phyloP scores from a whole-genome alignment of 2,113 vertebrate species.

The Hypanus sabinus region DNA sequence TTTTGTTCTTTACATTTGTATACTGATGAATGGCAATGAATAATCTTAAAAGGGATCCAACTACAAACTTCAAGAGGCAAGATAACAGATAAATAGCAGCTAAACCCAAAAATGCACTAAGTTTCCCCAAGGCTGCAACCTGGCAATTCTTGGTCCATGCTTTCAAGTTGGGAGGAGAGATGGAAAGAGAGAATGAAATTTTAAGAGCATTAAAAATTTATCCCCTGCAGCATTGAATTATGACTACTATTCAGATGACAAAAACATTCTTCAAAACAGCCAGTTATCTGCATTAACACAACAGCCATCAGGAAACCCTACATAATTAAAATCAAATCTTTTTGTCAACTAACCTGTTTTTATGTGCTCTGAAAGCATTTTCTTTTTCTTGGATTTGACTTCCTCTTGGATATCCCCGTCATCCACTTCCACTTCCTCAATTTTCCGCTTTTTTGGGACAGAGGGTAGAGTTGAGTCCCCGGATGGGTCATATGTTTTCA shows the following conservation, averaged over 20 bases:
- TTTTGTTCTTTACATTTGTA: too few species aligned
- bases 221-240: too few species aligned
- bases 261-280: too few species aligned
- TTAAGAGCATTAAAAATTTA: too few species aligned
- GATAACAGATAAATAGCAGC: not conserved
- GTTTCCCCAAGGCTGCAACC: too few species aligned
- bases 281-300: not conserved
- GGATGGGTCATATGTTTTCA: constrained; percentile 83
- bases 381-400: constrained; percentile 75
- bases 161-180: too few species aligned
- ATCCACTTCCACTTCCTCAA: constrained; percentile 71
- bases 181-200: too few species aligned
- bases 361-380: constrained; percentile 50
- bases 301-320: not conserved
- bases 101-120: too few species aligned
- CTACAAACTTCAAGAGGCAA: not conserved
- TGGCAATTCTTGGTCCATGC: too few species aligned
- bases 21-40: too few species aligned
- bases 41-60: not conserved
- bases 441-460: constrained; percentile 82
- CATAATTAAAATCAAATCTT: not conserved
- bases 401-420: constrained; percentile 47
- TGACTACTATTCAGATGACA: too few species aligned
- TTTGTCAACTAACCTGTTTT: constrained; percentile 53
- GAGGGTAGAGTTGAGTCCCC: constrained; percentile 82